phyloP scores from a whole-genome alignment of 2,888 invertebrate species.

The Sepiola atlantica region DNA sequence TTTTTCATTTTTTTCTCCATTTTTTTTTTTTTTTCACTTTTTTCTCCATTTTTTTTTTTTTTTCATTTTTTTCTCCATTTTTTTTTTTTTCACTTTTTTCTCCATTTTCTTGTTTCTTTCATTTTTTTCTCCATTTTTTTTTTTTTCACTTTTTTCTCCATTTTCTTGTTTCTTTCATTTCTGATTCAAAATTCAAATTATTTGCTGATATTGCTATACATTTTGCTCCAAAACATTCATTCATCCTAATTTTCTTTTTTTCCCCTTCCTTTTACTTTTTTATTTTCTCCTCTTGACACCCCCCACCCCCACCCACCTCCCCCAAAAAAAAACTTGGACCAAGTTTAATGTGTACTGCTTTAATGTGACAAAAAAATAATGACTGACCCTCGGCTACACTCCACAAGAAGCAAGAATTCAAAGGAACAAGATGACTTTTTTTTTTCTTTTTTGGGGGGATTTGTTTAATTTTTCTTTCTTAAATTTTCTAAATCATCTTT shows the following conservation, averaged over 20 bases:
- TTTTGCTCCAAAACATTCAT: background rate
- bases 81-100: background rate
- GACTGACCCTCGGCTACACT: constrained; percentile 32
- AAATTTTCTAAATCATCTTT: background rate
- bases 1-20: no score
- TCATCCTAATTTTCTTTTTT: no score
- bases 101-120: background rate
- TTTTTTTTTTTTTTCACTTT: background rate
- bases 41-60: background rate
- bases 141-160: background rate
- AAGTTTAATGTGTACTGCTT: constrained; percentile 32
- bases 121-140: background rate
- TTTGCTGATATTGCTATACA: constrained; percentile 14
- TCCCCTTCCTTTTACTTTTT: no score
- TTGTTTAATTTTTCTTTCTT: background rate
- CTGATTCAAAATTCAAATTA: background rate
- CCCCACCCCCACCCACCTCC: background rate
- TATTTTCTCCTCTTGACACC: no score
- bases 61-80: background rate
- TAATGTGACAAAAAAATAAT: background rate
- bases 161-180: background rate
- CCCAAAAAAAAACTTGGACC: background rate
- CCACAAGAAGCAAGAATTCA: background rate
- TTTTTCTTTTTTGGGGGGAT: background rate
- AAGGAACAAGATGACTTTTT: background rate